A percentile compares a stretch with the other conserved stretches of the same genome.
Evolutionary conservation across 2,797 vertebrate genomes (phyloP).

Genomic region (Emydoidea blandingii): DNA sequence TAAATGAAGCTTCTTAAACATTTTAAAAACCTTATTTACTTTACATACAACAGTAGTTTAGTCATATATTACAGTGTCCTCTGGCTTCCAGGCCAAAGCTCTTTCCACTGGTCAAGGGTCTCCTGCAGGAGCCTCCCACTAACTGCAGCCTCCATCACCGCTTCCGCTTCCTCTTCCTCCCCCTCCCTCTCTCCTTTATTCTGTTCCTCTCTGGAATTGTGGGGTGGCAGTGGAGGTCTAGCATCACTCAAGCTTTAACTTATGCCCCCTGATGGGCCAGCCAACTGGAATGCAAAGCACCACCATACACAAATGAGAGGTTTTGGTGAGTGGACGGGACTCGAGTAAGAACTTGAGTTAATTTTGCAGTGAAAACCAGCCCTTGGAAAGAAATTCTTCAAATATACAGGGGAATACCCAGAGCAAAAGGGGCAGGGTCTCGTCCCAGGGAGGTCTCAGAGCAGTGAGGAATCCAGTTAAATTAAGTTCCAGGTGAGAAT

Average conservation of each 20-base stretch:
- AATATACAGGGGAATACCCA: background rate
- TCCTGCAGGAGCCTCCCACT: background rate
- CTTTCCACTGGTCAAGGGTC: background rate
- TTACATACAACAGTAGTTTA: too few relatives aligned
- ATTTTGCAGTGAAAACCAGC: background rate
- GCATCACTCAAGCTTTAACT: background rate
- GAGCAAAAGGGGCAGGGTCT: background rate
- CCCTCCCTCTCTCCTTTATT: too few relatives aligned
- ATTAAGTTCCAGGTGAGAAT: background rate
- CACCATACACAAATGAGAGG: background rate
- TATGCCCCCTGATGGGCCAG: background rate
- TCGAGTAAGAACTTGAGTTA: background rate
- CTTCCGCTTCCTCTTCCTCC: too few relatives aligned
- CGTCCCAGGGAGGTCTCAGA: fast-evolving
- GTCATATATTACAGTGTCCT: background rate
- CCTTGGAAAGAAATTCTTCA: background rate
- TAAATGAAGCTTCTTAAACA: too few relatives aligned
- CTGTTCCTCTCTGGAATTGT: background rate
- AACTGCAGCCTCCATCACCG: background rate
- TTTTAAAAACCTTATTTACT: too few relatives aligned
- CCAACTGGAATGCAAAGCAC: background rate
- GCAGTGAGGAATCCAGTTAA: background rate
- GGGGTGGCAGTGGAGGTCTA: background rate
- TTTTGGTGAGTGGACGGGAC: background rate
- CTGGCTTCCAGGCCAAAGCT: background rate